These are phyloP conservation scores for Ptilonorhynchus violaceus DNA, from an alignment of 2,113 vertebrate species.

Conservation along the genomic window DNA sequence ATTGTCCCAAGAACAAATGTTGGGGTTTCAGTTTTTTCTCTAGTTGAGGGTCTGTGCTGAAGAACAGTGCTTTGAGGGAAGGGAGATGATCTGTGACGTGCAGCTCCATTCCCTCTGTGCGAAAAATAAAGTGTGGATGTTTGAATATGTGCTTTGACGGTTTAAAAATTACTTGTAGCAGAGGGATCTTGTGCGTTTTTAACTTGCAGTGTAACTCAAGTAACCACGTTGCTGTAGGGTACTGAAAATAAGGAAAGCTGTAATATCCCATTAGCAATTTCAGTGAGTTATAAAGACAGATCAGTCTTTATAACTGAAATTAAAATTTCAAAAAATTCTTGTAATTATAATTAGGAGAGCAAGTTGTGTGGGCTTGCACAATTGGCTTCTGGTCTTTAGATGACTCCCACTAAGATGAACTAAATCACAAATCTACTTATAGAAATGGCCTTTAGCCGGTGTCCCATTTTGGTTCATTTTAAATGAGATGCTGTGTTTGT, in stretches of 20 bases:
- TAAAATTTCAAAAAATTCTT: too few relatives aligned
- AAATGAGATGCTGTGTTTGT: not conserved
- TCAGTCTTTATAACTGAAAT: too few relatives aligned
- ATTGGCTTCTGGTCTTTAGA: slow-evolving; percentile 19
- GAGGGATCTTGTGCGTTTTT: not conserved
- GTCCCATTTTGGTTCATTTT: not conserved
- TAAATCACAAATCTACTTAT: not conserved
- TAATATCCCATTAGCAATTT: slow-evolving; percentile 20
- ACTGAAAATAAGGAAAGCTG: slow-evolving; percentile 17
- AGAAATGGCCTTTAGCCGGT: not conserved
- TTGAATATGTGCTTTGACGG: slow-evolving; percentile 41
- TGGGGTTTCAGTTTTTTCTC: not conserved
- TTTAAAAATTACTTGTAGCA: not conserved
- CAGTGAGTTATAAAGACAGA: slow-evolving; percentile 2
- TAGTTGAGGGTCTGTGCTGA: not conserved
- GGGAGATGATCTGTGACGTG: not conserved
- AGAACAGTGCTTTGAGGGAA: not conserved
- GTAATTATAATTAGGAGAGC: too few relatives aligned
- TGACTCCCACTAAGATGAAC: not conserved
- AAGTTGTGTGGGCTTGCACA: slow-evolving; percentile 46
- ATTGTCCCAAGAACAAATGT: not conserved
- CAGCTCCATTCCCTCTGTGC: not conserved
- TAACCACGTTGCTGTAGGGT: slow-evolving; percentile 37
- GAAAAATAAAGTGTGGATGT: not conserved
- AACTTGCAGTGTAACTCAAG: slow-evolving; percentile 8